Percentiles rank a stretch among this genome's conserved stretches.
Conservation (phyloP, 2,113 vertebrate species). For the Apteryx mantelli region DNA sequence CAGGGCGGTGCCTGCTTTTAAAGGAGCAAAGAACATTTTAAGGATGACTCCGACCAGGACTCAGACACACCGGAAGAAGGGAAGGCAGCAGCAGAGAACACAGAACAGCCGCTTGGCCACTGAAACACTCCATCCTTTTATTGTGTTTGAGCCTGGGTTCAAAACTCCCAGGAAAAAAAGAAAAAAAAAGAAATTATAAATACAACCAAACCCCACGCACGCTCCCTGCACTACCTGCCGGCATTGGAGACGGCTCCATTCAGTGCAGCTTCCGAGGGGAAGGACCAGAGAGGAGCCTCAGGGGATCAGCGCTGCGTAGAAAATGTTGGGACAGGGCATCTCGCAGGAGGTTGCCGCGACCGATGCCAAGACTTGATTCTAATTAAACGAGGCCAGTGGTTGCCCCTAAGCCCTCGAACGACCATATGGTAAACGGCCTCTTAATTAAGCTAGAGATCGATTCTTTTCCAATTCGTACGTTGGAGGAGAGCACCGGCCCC, state of each 20-base stretch:
- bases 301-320: background rate
- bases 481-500: background rate
- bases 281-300: background rate
- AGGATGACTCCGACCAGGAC: accelerated
- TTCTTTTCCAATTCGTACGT: background rate
- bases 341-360: background rate
- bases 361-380: background rate
- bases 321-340: background rate
- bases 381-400: background rate
- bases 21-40: accelerated
- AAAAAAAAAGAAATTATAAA: conserved; percentile 1
- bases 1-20: background rate
- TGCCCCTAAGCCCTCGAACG: background rate
- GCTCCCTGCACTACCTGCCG: background rate
- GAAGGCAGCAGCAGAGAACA: background rate
- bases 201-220: background rate
- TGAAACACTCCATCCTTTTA: background rate
- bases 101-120: background rate
- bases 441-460: background rate
- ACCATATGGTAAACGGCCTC: background rate
- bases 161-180: background rate
- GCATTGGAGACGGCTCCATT: accelerated
- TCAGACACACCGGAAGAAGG: accelerated
- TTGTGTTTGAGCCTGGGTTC: background rate
- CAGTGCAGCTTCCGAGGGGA: accelerated